Evolutionary conservation across 2,797 vertebrate species (phyloP).

Genomic region (Lateolabrax maculatus): DNA sequence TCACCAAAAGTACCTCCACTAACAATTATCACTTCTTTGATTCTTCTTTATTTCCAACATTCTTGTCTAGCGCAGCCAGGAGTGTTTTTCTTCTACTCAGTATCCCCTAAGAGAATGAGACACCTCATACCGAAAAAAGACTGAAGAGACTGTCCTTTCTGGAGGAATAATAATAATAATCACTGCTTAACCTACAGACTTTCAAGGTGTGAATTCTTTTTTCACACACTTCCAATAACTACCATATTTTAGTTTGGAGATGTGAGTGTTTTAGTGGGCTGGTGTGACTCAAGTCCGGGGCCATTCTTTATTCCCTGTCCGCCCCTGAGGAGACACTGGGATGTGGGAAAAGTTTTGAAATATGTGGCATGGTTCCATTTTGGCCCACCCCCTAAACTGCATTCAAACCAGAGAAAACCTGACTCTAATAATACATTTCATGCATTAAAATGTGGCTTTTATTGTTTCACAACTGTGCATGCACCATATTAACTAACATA

Average conservation of each 20-base stretch:
- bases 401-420: background rate
- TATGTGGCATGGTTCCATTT: background rate
- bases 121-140: background rate
- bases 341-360: constrained; percentile 7
- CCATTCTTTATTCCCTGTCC: background rate
- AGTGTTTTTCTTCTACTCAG: background rate
- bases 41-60: background rate
- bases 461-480: too few relatives aligned
- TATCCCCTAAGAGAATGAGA: background rate
- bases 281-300: background rate
- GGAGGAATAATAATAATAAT: too few relatives aligned
- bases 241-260: background rate
- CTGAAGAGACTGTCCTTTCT: too few relatives aligned
- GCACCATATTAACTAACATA: too few relatives aligned
- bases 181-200: background rate
- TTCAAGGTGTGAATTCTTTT: background rate
- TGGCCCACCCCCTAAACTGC: too few relatives aligned
- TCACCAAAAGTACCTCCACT: background rate
- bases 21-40: background rate
- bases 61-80: background rate
- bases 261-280: background rate
- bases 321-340: background rate
- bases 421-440: background rate
- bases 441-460: background rate
- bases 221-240: background rate